Percentiles rank a stretch among this genome's conserved stretches.
These are phyloP conservation scores for Platycheirus rosarum DNA, from an alignment of 2,888 invertebrate species.

Conservation along the genomic window DNA sequence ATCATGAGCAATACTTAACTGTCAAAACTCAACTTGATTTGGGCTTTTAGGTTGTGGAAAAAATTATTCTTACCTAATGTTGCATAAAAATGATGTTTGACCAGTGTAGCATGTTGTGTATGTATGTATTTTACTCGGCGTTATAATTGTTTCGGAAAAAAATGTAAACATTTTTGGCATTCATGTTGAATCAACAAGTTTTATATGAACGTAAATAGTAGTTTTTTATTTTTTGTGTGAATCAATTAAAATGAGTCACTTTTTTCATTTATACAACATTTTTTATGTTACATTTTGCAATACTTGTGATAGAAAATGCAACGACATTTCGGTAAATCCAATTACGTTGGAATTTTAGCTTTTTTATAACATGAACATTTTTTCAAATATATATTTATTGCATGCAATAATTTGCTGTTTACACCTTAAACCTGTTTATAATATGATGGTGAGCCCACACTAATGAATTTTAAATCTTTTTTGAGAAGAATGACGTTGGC, in stretches of 20 bases:
- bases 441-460: too few relatives aligned
- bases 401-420: too few relatives aligned
- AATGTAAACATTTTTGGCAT: not conserved
- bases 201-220: not conserved
- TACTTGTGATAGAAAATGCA: too few relatives aligned
- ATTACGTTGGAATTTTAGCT: too few relatives aligned
- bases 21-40: conserved; percentile 8
- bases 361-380: too few relatives aligned
- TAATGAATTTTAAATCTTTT: too few relatives aligned
- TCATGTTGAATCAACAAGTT: conserved; percentile 15
- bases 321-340: too few relatives aligned
- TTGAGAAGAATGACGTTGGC: too few relatives aligned
- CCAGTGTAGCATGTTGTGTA: conserved; percentile 26
- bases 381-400: too few relatives aligned
- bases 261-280: not conserved
- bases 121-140: conserved; percentile 37
- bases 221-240: not conserved
- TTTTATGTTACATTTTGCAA: too few relatives aligned
- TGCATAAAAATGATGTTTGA: conserved; percentile 41
- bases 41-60: not conserved
- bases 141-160: conserved; percentile 25
- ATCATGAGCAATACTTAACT: conserved; percentile 19
- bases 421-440: too few relatives aligned
- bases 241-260: not conserved
- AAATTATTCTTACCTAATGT: conserved; percentile 39